Evolutionary conservation across 2,888 invertebrate species (phyloP), one percentile per base, ranked within the genome.

Genomic region (Ormia ochracea): DNA sequence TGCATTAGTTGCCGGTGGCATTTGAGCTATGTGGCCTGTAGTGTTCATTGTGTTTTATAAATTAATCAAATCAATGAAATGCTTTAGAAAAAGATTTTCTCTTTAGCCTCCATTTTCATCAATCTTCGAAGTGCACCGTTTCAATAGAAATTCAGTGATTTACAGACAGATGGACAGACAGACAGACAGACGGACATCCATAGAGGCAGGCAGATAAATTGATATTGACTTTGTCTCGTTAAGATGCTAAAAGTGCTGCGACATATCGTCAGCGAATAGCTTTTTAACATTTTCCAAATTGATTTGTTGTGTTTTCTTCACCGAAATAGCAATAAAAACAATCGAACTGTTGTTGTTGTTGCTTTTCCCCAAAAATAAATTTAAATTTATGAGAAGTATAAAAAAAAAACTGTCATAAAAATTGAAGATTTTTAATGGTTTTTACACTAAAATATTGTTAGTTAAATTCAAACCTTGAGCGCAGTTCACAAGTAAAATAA

Each of bases 201-300:
- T 17, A 43, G 10, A 41, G 10, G 10, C 10, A 41, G 14, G 26
- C 9, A 9, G 12, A 12, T 2, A 36, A 21, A 56, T 28, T 59
- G 43, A 17, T 31, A 43, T 43, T 59, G 43, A 19, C 12, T 7
- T 4, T 31, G 61, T 9, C 28, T 43, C 23, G 28, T 6, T 61
- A 17, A 43, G 45, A 43, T 21, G 28, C 17, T 17, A 36, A 50
- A 9, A 6, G 9, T 23, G 17, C 52, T 9, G 5, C 3, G 38
- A 38, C 17, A 43, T 19, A 26, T 50, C 65, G 31, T 66, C 52
- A n/a, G 21, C 31, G 31, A 65, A 26, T 58, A 33, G 28, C 28
- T 69, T 48, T 58, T 21, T 12, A 69, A 58, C n/a, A 36, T 58
- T 69, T 28, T 26, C 26, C 41, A 59, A 59, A 70, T 70, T 59